phyloP scores from a whole-genome alignment of 2,113 vertebrate genomes.

The Ammodytes dubius region DNA sequence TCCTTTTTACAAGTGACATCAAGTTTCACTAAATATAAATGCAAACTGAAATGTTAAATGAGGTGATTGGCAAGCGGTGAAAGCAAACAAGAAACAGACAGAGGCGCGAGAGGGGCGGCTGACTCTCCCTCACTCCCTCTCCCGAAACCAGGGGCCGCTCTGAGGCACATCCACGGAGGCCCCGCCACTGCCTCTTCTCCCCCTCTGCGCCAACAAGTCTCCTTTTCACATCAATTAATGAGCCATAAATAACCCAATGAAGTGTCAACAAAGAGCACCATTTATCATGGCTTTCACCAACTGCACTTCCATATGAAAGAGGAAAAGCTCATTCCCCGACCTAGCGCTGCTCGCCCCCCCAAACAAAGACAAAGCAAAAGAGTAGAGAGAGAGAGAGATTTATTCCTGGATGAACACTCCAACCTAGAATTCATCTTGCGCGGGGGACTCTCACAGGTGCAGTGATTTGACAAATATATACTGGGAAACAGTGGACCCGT shows the following conservation, averaged over 20 bases:
- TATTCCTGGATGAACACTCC: conserved; percentile 88
- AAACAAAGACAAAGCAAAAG: conserved; percentile 83
- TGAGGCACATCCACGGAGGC: conserved; percentile 75
- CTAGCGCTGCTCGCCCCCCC: conserved; percentile 61
- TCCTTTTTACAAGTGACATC: not conserved
- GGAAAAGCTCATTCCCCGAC: conserved; percentile 85
- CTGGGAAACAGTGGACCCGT: conserved; percentile 84
- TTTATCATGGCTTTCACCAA: conserved; percentile 95
- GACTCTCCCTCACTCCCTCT: conserved; percentile 27
- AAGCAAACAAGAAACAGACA: conserved; percentile 75
- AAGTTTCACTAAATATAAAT: conserved; percentile 24
- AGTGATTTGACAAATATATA: conserved; percentile 95
- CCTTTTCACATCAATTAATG: conserved; percentile 97
- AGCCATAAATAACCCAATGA: conserved; percentile 99
- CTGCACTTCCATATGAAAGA: conserved; percentile 85
- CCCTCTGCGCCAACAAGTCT: conserved; percentile 93
- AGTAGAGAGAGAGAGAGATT: conserved; percentile 87
- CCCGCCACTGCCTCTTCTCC: conserved; percentile 77
- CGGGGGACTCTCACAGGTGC: conserved; percentile 92
- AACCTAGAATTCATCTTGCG: conserved; percentile 92
- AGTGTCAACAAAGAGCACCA: conserved; percentile 96
- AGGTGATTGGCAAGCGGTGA: conserved; percentile 28
- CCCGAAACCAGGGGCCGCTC: conserved; percentile 79
- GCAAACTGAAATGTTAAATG: conserved; percentile 52
- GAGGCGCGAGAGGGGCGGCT: conserved; percentile 63